A percentile compares a stretch with the other conserved stretches of the same genome.
phyloP scores from a whole-genome alignment of 2,888 invertebrate species.

The Clepsis dumicolana region DNA sequence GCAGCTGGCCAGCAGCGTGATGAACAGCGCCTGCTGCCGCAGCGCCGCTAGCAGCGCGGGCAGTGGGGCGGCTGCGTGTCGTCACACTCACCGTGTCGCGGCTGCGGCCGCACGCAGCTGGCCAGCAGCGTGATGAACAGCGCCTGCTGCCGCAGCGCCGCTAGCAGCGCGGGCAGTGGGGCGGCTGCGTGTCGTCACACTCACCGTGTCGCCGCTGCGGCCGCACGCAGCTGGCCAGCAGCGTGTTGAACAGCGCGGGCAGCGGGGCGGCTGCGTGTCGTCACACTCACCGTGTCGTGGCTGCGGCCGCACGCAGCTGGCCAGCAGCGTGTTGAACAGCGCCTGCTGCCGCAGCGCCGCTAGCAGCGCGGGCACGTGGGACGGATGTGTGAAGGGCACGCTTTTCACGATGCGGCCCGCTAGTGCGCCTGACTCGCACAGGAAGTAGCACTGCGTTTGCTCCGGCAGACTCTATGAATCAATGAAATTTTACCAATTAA shows the following conservation, averaged over 20 bases:
- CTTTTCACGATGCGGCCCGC: conserved; percentile 92
- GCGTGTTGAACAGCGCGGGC: no score
- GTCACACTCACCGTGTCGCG: conserved; percentile 91
- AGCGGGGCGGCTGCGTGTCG: no score
- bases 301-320: conserved; percentile 95
- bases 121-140: conserved; percentile 95
- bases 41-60: conserved; percentile 94
- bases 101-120: conserved; percentile 94
- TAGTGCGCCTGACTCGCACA: conserved; percentile 92
- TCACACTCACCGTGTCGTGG: conserved; percentile 91
- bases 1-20: no score
- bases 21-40: conserved; percentile 95
- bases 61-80: no score
- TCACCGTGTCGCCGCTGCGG: no score
- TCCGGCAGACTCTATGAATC: conserved; percentile 92
- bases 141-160: conserved; percentile 94
- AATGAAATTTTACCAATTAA: not conserved
- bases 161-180: no score
- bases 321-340: conserved; percentile 94
- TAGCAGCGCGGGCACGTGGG: conserved; percentile 95
- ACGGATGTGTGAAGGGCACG: conserved; percentile 97
- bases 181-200: no score
- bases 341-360: conserved; percentile 95
- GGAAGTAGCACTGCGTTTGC: conserved; percentile 97
- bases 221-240: no score